Evolutionary conservation across 2,888 invertebrate species (phyloP).

Genomic region (Trisateles emortualis): DNA sequence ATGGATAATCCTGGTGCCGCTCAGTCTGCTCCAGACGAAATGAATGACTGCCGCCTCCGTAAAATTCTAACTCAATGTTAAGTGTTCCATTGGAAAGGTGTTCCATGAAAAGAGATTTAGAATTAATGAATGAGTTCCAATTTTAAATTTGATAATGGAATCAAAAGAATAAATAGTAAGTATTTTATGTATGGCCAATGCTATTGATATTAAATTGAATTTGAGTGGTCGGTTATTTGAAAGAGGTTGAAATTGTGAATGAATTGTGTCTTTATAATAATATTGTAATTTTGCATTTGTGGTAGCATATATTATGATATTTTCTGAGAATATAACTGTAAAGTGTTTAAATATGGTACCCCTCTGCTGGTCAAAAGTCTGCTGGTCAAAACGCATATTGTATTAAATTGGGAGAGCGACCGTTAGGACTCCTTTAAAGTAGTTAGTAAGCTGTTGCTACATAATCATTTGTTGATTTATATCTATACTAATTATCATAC

Average conservation of each 20-base stretch:
- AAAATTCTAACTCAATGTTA: constrained; percentile 35
- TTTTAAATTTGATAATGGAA: constrained; percentile 19
- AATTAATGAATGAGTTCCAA: constrained; percentile 45
- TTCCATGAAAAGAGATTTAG: constrained; percentile 48
- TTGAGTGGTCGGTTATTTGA: constrained; percentile 8
- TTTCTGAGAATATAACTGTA: not conserved
- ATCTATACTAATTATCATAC: too few relatives aligned
- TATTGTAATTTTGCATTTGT: not conserved
- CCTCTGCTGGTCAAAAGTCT: too few relatives aligned
- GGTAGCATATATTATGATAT: not conserved
- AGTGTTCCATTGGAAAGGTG: constrained; percentile 47
- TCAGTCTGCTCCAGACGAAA: constrained; percentile 58
- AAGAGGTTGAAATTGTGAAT: constrained; percentile 7
- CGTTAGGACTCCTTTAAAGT: too few relatives aligned
- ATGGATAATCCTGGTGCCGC: constrained; percentile 70
- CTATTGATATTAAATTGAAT: constrained; percentile 18
- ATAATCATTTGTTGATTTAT: too few relatives aligned
- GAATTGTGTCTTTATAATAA: not conserved
- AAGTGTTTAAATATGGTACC: too few relatives aligned
- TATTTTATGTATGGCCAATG: constrained; percentile 9
- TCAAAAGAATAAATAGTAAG: constrained; percentile 14
- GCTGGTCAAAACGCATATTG: too few relatives aligned
- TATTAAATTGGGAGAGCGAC: too few relatives aligned
- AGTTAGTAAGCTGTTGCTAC: too few relatives aligned
- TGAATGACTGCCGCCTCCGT: constrained; percentile 37